Conservation (phyloP, 2,113 vertebrate genomes). For the Cynoglossus semilaevis region DNA sequence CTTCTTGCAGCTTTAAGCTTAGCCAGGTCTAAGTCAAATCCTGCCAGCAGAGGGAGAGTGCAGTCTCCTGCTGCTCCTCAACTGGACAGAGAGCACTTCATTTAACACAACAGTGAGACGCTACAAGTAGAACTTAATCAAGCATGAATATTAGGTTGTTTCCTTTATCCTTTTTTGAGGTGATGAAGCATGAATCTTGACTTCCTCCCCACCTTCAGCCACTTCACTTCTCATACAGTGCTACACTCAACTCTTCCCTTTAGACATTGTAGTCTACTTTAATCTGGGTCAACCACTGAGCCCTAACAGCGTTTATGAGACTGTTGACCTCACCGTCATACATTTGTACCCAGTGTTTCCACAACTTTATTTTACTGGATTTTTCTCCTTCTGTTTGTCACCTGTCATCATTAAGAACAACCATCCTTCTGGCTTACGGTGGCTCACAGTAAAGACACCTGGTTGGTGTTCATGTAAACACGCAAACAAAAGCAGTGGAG, state of each 20-base stretch:
- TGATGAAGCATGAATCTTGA: constrained; percentile 66
- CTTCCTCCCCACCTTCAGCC: constrained; percentile 30
- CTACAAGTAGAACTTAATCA: constrained; percentile 53
- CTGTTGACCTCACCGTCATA: constrained; percentile 45
- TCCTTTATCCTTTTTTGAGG: constrained; percentile 55
- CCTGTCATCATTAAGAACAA: constrained; percentile 48
- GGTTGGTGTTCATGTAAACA: neutral
- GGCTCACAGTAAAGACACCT: constrained; percentile 21
- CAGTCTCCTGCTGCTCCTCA: constrained; percentile 27
- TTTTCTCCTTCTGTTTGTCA: constrained; percentile 32
- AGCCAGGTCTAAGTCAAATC: constrained; percentile 18
- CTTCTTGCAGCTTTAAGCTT: constrained; percentile 19
- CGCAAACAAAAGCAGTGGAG: constrained; percentile 13
- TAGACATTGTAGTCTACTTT: constrained; percentile 42
- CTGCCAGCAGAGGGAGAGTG: constrained; percentile 14
- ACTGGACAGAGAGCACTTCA: constrained; percentile 39
- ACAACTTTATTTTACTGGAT: constrained; percentile 38
- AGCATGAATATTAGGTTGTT: constrained; percentile 59
- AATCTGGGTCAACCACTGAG: constrained; percentile 52
- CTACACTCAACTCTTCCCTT: constrained; percentile 39
- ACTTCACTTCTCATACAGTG: constrained; percentile 32
- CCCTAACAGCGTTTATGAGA: no score
- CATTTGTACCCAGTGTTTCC: constrained; percentile 36
- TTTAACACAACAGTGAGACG: constrained; percentile 44
- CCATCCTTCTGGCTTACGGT: constrained; percentile 12